phyloP scores from a whole-genome alignment of 1,140 invertebrate species.

The Zaprionus gabonicus region DNA sequence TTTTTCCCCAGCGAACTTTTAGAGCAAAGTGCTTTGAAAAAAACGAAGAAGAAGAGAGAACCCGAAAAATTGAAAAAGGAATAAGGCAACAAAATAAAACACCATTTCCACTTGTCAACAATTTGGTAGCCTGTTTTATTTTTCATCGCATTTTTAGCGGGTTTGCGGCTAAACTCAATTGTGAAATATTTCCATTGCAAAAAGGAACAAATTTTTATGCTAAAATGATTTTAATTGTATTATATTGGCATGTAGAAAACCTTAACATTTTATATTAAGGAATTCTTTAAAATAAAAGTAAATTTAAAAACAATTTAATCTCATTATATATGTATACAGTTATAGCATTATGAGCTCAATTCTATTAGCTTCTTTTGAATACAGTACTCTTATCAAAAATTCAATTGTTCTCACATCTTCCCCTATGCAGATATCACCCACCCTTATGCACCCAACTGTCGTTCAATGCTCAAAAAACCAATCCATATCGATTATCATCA shows the following conservation, averaged over 20 bases:
- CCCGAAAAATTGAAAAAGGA: neutral
- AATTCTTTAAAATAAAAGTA: neutral
- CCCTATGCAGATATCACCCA: neutral
- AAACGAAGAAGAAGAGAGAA: neutral
- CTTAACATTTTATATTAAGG: neutral
- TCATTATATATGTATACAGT: neutral
- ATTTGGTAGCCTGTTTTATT: constrained; percentile 12
- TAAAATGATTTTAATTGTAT: constrained; percentile 1
- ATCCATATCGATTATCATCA: constrained; percentile 1
- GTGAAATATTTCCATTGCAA: neutral
- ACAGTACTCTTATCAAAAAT: neutral
- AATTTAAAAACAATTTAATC: neutral
- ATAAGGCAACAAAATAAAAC: constrained; percentile 5
- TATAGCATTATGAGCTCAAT: neutral
- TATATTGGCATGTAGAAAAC: neutral
- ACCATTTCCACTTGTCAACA: constrained; percentile 39
- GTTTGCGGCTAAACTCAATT: constrained; percentile 7
- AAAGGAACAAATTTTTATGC: neutral
- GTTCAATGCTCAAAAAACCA: neutral
- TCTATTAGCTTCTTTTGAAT: neutral
- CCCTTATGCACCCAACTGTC: neutral
- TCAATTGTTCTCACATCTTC: neutral
- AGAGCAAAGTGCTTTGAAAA: constrained; percentile 35
- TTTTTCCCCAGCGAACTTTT: constrained; percentile 36
- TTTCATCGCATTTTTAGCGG: neutral